Evolutionary conservation across 2,113 vertebrate species (phyloP).

Genomic region (Zootoca vivipara): DNA sequence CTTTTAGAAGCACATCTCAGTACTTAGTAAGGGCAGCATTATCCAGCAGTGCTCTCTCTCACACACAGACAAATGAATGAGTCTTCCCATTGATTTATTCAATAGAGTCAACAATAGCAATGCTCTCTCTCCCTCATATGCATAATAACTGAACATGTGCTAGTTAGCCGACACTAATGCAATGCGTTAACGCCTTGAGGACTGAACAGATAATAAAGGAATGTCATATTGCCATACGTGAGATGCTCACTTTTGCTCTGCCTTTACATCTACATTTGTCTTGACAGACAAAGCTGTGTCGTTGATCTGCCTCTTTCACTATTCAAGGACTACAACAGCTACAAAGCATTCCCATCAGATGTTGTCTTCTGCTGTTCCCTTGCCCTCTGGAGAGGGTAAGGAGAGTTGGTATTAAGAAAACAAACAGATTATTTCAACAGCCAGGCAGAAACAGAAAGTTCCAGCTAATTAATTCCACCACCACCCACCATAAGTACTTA

Average conservation of each 20-base stretch:
- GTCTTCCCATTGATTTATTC: not conserved
- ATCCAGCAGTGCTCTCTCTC: not conserved
- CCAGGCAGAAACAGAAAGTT: too few species aligned
- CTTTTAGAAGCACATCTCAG: constrained; percentile 14
- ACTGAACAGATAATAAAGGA: not conserved
- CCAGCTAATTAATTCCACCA: too few species aligned
- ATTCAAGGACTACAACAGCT: not conserved
- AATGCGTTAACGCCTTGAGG: not conserved
- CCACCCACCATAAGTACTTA: too few species aligned
- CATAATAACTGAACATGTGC: constrained; percentile 14
- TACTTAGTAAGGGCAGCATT: constrained; percentile 23
- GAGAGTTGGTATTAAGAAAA: not conserved
- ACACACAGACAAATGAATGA: not conserved
- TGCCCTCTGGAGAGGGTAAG: too few species aligned
- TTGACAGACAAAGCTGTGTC: rapidly evolving
- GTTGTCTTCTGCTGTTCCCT: not conserved
- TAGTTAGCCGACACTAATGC: constrained; percentile 1
- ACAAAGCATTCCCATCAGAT: not conserved
- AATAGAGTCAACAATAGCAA: not conserved
- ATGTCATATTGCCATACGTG: too few species aligned
- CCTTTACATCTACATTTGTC: not conserved
- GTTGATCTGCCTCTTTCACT: not conserved
- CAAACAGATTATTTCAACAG: too few species aligned
- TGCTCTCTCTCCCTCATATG: not conserved
- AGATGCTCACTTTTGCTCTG: not conserved